These are phyloP conservation scores for Peromyscus californicus DNA, from an alignment of 2,113 vertebrate species.

Conservation along the genomic window DNA sequence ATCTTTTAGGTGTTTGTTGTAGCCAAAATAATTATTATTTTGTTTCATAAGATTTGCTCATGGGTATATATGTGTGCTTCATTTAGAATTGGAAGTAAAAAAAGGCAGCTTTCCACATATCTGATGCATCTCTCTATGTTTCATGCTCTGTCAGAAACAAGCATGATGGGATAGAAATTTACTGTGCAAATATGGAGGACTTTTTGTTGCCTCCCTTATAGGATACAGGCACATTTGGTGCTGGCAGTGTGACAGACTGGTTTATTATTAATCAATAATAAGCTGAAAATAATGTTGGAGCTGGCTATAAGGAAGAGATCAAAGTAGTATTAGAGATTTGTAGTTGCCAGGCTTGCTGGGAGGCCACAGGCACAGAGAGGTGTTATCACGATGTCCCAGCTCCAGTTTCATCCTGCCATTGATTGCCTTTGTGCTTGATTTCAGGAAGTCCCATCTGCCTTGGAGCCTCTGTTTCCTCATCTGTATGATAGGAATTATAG, in stretches of 20 bases:
- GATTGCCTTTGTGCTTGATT: neutral
- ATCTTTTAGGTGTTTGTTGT: neutral
- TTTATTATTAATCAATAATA: neutral
- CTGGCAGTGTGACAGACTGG: neutral
- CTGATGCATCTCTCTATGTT: neutral
- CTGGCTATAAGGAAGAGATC: neutral
- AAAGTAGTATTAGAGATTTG: neutral
- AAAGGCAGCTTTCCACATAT: neutral
- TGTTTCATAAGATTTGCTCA: constrained; percentile 19
- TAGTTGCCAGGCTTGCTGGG: neutral
- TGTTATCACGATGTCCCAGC: no score
- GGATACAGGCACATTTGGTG: neutral
- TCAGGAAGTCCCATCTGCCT: neutral
- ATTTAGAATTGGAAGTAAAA: constrained; percentile 33
- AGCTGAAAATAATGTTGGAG: neutral
- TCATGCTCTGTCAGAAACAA: neutral
- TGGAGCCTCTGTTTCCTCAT: neutral
- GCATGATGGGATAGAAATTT: neutral
- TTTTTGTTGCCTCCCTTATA: neutral
- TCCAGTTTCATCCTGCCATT: neutral
- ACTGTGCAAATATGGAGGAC: neutral
- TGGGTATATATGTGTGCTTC: neutral
- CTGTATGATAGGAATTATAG: neutral
- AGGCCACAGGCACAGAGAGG: neutral
- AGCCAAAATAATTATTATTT: neutral